Evolutionary conservation across 2,888 invertebrate genomes (phyloP).

Genomic region (Ornithoptera alexandrae): DNA sequence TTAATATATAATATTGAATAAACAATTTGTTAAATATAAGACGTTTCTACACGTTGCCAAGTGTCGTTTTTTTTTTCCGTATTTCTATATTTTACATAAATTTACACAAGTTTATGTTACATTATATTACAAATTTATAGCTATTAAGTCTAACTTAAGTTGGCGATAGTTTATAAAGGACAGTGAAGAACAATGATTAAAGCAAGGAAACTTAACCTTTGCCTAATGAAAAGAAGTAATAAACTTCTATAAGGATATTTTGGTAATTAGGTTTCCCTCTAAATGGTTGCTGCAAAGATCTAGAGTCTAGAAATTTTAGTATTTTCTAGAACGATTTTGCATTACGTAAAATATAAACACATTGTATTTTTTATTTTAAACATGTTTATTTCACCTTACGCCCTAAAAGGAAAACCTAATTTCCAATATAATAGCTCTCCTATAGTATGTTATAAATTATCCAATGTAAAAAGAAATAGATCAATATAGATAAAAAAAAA

Average conservation of each 20-base stretch:
- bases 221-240: constrained; percentile 11
- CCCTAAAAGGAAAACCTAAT: neutral
- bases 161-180: constrained; percentile 14
- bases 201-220: constrained; percentile 18
- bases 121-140: constrained; percentile 22
- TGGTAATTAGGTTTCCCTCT: too few relatives aligned
- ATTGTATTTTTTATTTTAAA: neutral
- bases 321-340: neutral
- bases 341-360: neutral
- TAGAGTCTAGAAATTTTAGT: neutral
- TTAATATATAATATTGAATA: neutral
- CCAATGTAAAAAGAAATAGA: too few relatives aligned
- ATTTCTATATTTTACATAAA: constrained; percentile 22
- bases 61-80: neutral
- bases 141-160: constrained; percentile 12
- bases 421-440: neutral
- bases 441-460: neutral
- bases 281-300: too few relatives aligned
- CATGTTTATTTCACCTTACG: too few relatives aligned
- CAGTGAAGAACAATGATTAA: constrained; percentile 23
- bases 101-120: constrained; percentile 19
- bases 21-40: neutral
- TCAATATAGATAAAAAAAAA: too few relatives aligned
- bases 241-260: constrained; percentile 5
- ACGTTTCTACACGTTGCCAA: constrained; percentile 6